Evolutionary conservation across 2,888 invertebrate genomes (phyloP), one percentile per base, ranked within the genome.

Genomic region (Hirtodrosophila alboralis): DNA sequence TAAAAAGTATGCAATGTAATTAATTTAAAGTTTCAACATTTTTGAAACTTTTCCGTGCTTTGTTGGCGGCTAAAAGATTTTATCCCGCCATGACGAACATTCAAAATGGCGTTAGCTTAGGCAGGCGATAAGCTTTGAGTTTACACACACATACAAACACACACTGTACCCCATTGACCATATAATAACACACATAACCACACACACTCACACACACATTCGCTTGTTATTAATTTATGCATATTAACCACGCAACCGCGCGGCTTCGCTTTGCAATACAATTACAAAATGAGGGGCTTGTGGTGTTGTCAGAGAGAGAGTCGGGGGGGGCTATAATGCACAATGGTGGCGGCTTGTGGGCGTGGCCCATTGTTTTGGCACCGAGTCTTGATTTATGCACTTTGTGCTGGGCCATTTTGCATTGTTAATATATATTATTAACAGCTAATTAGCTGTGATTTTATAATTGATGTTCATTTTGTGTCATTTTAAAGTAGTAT

Each of bases 391-490:
- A 84, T 77, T 85, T 80, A 74, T 86, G 76, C 73, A 65, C 66
- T 75, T 69, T 76, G 70, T 58, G 57, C 52, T 38, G 38, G 23
- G 45, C 58, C 54, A 66, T 64, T 75, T 66, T 53, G 65, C 73
- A 74, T 70, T 67, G 75, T 69, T 73, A 78, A 78, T 80, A 66
- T 64, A 74, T 75, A 74, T 76, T 69, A 86, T 85, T 80, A 85
- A 77, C 79, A 79, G 70, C 74, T 84, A 77, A 85, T 85, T 87
- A 75, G 79, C 68, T 60, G 64, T 57, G 66, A 75, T 77, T 79
- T 54, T 52, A 75, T 72, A 72, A 77, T 68, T 80, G 64, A 64
- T 69, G 66, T 31, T 28, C 27, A 36, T 38, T 36, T n/a, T 9
- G 12, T 28, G 8, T 18, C 28, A 21, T 5, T 27, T 31, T 27